Percentiles rank a stretch among this genome's conserved stretches.
phyloP scores from a whole-genome alignment of 2,888 invertebrate species.

The Selenia dentaria region DNA sequence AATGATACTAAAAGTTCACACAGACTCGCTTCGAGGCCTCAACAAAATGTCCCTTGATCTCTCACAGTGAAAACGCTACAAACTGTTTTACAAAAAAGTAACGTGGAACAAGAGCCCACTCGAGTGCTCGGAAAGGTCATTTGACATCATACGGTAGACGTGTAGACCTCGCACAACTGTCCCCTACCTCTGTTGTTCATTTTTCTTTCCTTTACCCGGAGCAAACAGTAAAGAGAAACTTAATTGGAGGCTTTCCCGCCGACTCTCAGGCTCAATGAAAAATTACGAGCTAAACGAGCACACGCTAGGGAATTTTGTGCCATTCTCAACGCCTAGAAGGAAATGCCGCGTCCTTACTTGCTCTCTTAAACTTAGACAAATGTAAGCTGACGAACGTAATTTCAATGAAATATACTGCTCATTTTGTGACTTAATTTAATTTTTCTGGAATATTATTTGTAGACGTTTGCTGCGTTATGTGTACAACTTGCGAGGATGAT shows the following conservation, averaged over 20 bases:
- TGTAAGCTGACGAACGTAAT: slow-evolving; percentile 69
- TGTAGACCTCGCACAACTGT: slow-evolving; percentile 55
- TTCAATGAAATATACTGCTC: slow-evolving; percentile 66
- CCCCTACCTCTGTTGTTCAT: slow-evolving; percentile 74
- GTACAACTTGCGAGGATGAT: slow-evolving; percentile 11
- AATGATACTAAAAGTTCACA: slow-evolving; percentile 26
- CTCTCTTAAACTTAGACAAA: slow-evolving; percentile 66
- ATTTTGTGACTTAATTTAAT: slow-evolving; percentile 61
- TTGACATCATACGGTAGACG: slow-evolving; percentile 59
- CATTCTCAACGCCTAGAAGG: slow-evolving; percentile 68
- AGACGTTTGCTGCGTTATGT: slow-evolving; percentile 19
- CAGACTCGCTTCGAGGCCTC: slow-evolving; percentile 10
- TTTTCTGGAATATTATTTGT: slow-evolving; percentile 45
- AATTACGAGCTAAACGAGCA: slow-evolving; percentile 83
- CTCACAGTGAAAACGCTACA: slow-evolving; percentile 35
- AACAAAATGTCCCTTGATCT: slow-evolving; percentile 30
- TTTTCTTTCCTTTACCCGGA: slow-evolving; percentile 75
- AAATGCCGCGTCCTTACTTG: slow-evolving; percentile 66
- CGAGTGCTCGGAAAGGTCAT: slow-evolving; percentile 49
- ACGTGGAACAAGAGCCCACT: slow-evolving; percentile 42
- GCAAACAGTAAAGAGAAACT: slow-evolving; percentile 82
- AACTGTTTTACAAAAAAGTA: slow-evolving; percentile 40
- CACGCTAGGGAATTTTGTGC: slow-evolving; percentile 76
- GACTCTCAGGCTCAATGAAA: slow-evolving; percentile 82
- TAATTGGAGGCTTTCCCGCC: slow-evolving; percentile 81